phyloP scores from a whole-genome alignment of 2,888 invertebrate species.

The Serrognathus titanus region DNA sequence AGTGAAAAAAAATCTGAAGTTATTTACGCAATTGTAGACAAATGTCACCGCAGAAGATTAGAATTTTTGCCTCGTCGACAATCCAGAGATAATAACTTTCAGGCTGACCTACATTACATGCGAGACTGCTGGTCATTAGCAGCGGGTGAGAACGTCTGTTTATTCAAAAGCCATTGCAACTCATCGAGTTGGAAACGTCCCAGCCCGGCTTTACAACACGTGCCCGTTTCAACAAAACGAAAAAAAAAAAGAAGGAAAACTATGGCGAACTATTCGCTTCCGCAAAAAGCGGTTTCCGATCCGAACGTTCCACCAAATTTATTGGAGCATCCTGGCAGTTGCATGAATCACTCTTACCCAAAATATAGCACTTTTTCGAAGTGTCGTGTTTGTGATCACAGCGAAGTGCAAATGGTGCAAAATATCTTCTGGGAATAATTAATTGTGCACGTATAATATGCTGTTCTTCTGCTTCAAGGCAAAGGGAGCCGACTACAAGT shows the following conservation, averaged over 20 bases:
- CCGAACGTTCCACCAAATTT: too few relatives aligned
- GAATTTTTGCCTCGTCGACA: conserved; percentile 15
- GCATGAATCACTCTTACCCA: too few relatives aligned
- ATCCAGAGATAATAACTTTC: conserved; percentile 13
- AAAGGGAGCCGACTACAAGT: conserved; percentile 13
- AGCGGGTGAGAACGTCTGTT: conserved; percentile 9
- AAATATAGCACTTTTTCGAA: too few relatives aligned
- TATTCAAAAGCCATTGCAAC: conserved; percentile 14
- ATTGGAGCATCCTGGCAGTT: too few relatives aligned
- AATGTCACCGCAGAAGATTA: conserved; percentile 13
- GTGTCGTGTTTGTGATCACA: too few relatives aligned
- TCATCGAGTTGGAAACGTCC: conserved; percentile 10
- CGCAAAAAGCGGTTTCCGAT: too few relatives aligned
- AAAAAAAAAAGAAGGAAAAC: background rate
- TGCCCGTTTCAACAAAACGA: background rate
- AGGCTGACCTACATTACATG: conserved; percentile 10
- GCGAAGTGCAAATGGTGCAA: too few relatives aligned
- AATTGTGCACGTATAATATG: conserved; percentile 23
- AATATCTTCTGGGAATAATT: conserved; percentile 17
- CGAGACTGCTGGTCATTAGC: background rate
- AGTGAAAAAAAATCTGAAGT: conserved; percentile 9
- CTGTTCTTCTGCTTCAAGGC: conserved; percentile 4
- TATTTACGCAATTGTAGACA: conserved; percentile 12
- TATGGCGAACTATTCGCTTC: conserved; percentile 18
- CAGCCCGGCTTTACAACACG: background rate